Evolutionary conservation across 1,140 invertebrate genomes (phyloP).

Genomic region (Drosophila nigrodunni): DNA sequence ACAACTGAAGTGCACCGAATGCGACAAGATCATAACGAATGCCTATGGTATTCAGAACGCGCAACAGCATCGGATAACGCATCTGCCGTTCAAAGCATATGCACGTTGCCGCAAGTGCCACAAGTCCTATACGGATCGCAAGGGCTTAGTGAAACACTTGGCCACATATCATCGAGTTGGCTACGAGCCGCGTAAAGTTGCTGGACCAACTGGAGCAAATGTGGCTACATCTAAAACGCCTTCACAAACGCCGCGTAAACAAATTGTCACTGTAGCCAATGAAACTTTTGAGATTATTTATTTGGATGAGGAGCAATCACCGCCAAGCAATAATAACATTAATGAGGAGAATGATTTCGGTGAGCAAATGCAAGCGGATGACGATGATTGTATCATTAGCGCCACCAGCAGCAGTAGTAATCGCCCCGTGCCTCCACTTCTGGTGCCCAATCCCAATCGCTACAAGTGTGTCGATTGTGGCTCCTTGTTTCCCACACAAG

Average conservation of each 20-base stretch:
- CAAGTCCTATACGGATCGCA: slow-evolving; percentile 78
- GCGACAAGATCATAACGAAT: slow-evolving; percentile 80
- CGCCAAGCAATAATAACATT: slow-evolving; percentile 28
- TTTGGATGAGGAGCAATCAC: slow-evolving; percentile 63
- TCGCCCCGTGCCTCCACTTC: slow-evolving; percentile 8
- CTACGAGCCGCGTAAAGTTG: slow-evolving; percentile 42
- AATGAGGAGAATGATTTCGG: slow-evolving; percentile 73
- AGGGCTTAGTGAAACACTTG: slow-evolving; percentile 77
- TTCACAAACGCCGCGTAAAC: slow-evolving; percentile 55
- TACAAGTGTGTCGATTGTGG: slow-evolving; percentile 73
- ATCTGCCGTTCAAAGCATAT: slow-evolving; percentile 75
- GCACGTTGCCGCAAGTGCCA: slow-evolving; percentile 73
- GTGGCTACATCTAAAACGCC: background rate
- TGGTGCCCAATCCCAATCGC: slow-evolving; percentile 34
- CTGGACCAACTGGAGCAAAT: background rate
- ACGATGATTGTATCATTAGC: slow-evolving; percentile 48
- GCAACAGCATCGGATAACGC: slow-evolving; percentile 77
- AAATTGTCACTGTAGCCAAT: slow-evolving; percentile 69
- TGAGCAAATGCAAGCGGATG: slow-evolving; percentile 72
- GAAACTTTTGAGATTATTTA: slow-evolving; percentile 77
- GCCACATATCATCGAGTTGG: slow-evolving; percentile 69
- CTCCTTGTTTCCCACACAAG: slow-evolving; percentile 56
- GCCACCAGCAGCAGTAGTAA: background rate
- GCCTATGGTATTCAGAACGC: slow-evolving; percentile 82
- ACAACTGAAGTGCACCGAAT: slow-evolving; percentile 72